Evolutionary conservation across 2,888 invertebrate genomes (phyloP).

Genomic region (Galerucella nymphaeae): DNA sequence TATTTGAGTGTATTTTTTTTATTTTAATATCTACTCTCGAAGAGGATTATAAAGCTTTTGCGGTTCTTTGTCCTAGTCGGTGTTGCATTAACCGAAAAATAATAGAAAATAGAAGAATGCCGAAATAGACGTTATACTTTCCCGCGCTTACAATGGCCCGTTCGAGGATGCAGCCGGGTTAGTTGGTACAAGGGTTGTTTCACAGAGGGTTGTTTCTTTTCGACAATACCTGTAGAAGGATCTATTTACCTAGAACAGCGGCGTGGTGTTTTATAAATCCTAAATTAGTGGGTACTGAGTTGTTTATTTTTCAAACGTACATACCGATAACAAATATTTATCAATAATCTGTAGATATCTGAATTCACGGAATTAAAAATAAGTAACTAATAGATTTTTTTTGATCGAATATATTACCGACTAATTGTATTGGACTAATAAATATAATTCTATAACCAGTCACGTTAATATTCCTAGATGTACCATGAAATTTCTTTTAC

Average conservation of each 20-base stretch:
- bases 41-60: too few species aligned
- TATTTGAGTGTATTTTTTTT: too few species aligned
- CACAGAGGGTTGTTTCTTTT: slow-evolving; percentile 48
- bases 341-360: too few species aligned
- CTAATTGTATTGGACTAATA: too few species aligned
- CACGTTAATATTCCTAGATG: too few species aligned
- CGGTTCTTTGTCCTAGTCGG: slow-evolving; percentile 27
- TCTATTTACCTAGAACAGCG: slow-evolving; percentile 53
- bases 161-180: slow-evolving; percentile 55
- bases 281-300: background rate
- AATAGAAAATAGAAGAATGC: slow-evolving; percentile 42
- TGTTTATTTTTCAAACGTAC: background rate
- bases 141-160: slow-evolving; percentile 58
- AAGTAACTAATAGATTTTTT: too few species aligned
- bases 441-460: too few species aligned
- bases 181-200: slow-evolving; percentile 52
- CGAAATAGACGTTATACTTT: slow-evolving; percentile 53
- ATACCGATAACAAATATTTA: too few species aligned
- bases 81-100: slow-evolving; percentile 26
- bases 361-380: too few species aligned
- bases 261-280: slow-evolving; percentile 36
- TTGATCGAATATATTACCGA: too few species aligned
- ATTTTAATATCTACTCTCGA: too few species aligned
- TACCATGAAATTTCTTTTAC: too few species aligned
- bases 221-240: slow-evolving; percentile 52